phyloP scores from a whole-genome alignment of 2,888 invertebrate genomes.

The Conistra vaccinii region DNA sequence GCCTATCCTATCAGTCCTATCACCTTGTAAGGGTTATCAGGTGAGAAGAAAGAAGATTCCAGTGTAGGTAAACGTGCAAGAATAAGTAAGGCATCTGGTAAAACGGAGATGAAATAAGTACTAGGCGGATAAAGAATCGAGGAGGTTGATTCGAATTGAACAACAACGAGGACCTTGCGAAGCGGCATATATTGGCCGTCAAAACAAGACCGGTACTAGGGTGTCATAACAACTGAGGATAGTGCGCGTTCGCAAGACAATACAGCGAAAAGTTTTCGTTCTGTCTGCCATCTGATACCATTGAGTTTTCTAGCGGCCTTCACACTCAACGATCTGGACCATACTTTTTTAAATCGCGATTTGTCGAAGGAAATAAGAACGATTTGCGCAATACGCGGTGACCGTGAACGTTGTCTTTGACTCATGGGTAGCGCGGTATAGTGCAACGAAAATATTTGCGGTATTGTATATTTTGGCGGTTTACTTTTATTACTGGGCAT shows the following conservation, averaged over 20 bases:
- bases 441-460: slow-evolving; percentile 49
- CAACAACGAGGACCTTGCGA: slow-evolving; percentile 31
- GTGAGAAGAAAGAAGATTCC: not conserved
- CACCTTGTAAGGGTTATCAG: not conserved
- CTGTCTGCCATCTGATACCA: slow-evolving; percentile 45
- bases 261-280: slow-evolving; percentile 34
- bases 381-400: slow-evolving; percentile 75
- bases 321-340: slow-evolving; percentile 67
- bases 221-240: slow-evolving; percentile 49
- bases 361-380: slow-evolving; percentile 67
- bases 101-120: slow-evolving; percentile 41
- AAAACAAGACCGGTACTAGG: slow-evolving; percentile 50
- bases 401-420: slow-evolving; percentile 77
- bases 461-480: slow-evolving; percentile 43
- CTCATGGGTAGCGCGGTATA: slow-evolving; percentile 59
- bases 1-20: not conserved
- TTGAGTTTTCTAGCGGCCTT: slow-evolving; percentile 67
- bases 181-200: slow-evolving; percentile 31
- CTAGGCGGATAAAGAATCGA: slow-evolving; percentile 40
- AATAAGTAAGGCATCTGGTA: slow-evolving; percentile 6
- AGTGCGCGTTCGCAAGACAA: slow-evolving; percentile 23
- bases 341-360: slow-evolving; percentile 69
- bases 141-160: slow-evolving; percentile 26
- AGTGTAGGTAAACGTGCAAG: not conserved
- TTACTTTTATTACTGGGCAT: slow-evolving; percentile 23